These are phyloP conservation scores for Lacanobia oleracea DNA, from an alignment of 2,888 invertebrate genomes.

Conservation along the genomic window DNA sequence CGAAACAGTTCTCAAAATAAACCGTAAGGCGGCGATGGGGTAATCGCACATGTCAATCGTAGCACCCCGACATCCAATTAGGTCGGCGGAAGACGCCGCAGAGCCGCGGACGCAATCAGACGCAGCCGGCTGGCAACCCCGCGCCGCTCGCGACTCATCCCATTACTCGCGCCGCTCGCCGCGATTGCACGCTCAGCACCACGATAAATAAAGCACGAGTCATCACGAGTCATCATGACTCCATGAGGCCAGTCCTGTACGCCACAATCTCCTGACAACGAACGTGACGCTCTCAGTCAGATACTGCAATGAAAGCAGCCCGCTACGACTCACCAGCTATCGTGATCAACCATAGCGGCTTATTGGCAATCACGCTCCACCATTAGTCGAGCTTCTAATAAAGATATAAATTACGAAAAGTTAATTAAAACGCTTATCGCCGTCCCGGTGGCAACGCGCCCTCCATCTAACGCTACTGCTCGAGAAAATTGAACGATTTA, in stretches of 20 bases:
- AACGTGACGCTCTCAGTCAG: conserved; percentile 74
- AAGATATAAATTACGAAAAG: conserved; percentile 89
- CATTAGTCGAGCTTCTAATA: conserved; percentile 84
- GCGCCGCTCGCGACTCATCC: conserved; percentile 62
- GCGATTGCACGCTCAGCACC: conserved; percentile 64
- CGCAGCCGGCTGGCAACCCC: conserved; percentile 43
- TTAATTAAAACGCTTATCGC: conserved; percentile 89
- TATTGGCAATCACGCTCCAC: conserved; percentile 83
- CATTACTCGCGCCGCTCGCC: conserved; percentile 65
- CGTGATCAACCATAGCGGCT: conserved; percentile 77
- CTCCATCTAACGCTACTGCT: conserved; percentile 70
- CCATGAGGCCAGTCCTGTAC: conserved; percentile 61
- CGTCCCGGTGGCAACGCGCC: conserved; percentile 72
- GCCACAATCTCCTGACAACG: conserved; percentile 70
- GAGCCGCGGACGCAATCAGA: conserved; percentile 54
- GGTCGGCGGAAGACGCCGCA: conserved; percentile 49
- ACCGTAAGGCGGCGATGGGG: conserved; percentile 43
- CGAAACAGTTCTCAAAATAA: conserved; percentile 45
- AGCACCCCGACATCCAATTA: conserved; percentile 63
- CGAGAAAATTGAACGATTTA: conserved; percentile 86
- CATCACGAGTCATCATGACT: conserved; percentile 68
- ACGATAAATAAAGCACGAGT: conserved; percentile 71
- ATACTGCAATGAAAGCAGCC: conserved; percentile 72
- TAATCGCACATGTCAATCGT: conserved; percentile 65
- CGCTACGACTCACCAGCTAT: conserved; percentile 70